Percentiles rank a stretch among this genome's conserved stretches.
Conservation (phyloP, 2,888 invertebrate species). For the Raillietiella orientalis region DNA sequence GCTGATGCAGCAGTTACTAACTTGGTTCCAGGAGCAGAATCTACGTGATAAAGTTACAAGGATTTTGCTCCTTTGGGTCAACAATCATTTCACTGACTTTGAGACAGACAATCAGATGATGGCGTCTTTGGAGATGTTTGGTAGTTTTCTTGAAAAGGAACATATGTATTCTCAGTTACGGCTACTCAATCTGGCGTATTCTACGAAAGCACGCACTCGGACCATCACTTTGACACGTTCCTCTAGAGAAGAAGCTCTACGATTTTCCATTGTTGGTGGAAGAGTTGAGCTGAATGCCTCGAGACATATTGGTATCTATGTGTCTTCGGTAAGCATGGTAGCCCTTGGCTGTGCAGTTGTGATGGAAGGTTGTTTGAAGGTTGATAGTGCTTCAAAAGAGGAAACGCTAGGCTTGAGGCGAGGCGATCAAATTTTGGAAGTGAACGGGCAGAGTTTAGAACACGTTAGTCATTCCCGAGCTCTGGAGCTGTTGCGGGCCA, state of each 20-base stretch:
- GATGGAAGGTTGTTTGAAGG: slow-evolving; percentile 14
- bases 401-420: slow-evolving; percentile 83
- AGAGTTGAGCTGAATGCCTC: no score
- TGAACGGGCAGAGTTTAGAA: slow-evolving; percentile 86
- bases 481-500: slow-evolving; percentile 62
- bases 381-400: slow-evolving; percentile 70
- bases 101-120: slow-evolving; percentile 87
- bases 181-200: slow-evolving; percentile 80
- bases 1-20: slow-evolving; percentile 53
- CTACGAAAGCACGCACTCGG: slow-evolving; percentile 73
- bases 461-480: slow-evolving; percentile 71
- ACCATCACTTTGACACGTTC: slow-evolving; percentile 70
- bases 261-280: slow-evolving; percentile 78
- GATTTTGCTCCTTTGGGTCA: slow-evolving; percentile 90
- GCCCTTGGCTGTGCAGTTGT: no score
- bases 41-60: slow-evolving; percentile 62
- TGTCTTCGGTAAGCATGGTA: slow-evolving; percentile 26
- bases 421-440: slow-evolving; percentile 90
- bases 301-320: slow-evolving; percentile 67
- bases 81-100: slow-evolving; percentile 92
- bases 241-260: slow-evolving; percentile 58
- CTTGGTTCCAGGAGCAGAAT: slow-evolving; percentile 52
- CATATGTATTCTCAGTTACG: slow-evolving; percentile 39
- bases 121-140: slow-evolving; percentile 77
- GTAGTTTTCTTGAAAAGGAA: slow-evolving; percentile 44